Evolutionary conservation across 2,113 vertebrate genomes (phyloP), one percentile per base, ranked within the genome.

Genomic region (Pollachius pollachius): DNA sequence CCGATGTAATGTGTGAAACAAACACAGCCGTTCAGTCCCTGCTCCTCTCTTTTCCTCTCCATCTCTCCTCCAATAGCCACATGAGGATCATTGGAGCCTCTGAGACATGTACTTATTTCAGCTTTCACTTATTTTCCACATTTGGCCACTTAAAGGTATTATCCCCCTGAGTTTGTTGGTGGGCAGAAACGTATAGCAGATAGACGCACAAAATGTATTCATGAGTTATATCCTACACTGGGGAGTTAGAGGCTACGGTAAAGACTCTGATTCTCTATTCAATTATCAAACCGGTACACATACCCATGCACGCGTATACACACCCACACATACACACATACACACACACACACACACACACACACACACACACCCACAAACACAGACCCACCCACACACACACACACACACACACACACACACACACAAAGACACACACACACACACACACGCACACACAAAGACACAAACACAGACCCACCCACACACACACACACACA

Each of bases 181-280:
- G 30, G 30, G 30, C 30, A 30, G 30, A 30, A 30, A 30, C 30
- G 4, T 30, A 30, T 65, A 71, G 60, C 57, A 37, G 80, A 77
- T 68, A 65, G 78, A 77, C 69, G 67, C 66, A 63, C 77, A 70
- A 77, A 89, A 83, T 83, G 71, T 84, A 87, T 90, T 91, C 85
- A 84, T 81, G 76, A 84, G 77, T 82, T 81, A 79, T 81, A 83
- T 82, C 81, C 75, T 75, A 65, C 59, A 69, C 65, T 59, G 25
- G 56, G 68, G 5, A 30, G 84, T 88, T 84, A 65, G 68, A 67
- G 84, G 83, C 87, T 78, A 72, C 73, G 81, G 81, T 71, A 71
- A 85, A 77, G 30, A 30, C 78, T 76, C 80, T 85, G 67, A 81
- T 81, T 85, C 84, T 88, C 89, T 80, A 90, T 93, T 93, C 88